phyloP scores from a whole-genome alignment of 1,140 invertebrate genomes.

The Stenopsyche tienmushanensis region DNA sequence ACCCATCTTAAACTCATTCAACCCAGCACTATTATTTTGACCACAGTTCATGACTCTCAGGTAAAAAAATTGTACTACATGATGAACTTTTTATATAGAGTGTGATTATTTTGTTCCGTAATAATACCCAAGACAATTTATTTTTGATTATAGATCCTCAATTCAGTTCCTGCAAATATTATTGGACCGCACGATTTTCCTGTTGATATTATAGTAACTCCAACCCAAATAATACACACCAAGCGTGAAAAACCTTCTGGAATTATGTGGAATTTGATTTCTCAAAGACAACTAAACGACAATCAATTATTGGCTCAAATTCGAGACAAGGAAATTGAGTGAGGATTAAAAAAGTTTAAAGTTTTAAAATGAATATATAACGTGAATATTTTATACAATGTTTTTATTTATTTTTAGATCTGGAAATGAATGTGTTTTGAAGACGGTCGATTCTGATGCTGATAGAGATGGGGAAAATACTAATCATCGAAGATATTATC shows the following conservation, averaged over 20 bases:
- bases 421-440: conserved; percentile 46
- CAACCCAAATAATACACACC: conserved; percentile 67
- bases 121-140: conserved; percentile 57
- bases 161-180: conserved; percentile 68
- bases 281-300: conserved; percentile 55
- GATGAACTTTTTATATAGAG: conserved; percentile 62
- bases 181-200: conserved; percentile 80
- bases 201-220: conserved; percentile 82
- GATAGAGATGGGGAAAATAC: conserved; percentile 36
- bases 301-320: conserved; percentile 56
- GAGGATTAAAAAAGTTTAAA: conserved; percentile 32
- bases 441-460: conserved; percentile 50
- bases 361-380: too few species aligned
- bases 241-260: conserved; percentile 52
- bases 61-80: too few species aligned
- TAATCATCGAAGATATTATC: conserved; percentile 10
- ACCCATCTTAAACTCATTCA: conserved; percentile 72
- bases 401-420: conserved; percentile 42
- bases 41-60: conserved; percentile 83
- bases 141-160: conserved; percentile 66
- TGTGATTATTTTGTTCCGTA: conserved; percentile 51
- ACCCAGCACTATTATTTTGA: conserved; percentile 70
- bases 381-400: not conserved
- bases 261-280: conserved; percentile 62
- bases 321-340: conserved; percentile 51